Evolutionary conservation across 2,888 invertebrate species (phyloP).

Genomic region (Nomada hirtipes): DNA sequence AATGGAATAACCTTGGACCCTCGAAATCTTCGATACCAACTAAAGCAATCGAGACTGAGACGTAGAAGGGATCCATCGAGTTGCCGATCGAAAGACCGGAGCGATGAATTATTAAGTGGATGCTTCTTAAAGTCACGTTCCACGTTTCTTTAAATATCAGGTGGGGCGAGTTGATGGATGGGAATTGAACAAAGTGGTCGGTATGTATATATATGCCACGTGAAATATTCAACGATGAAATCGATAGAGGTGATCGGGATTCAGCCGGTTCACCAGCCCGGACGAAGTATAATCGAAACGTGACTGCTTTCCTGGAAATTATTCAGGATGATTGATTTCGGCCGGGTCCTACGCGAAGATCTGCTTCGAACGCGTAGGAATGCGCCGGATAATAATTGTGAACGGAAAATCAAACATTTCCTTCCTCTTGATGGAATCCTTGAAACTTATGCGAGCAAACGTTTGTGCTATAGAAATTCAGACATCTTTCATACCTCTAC

Average conservation of each 20-base stretch:
- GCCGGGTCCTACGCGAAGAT: constrained; percentile 24
- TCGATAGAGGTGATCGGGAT: constrained; percentile 37
- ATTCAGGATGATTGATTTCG: constrained; percentile 40
- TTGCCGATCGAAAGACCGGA: background rate
- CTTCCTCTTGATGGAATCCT: background rate
- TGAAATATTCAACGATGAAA: constrained; percentile 55
- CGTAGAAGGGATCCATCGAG: background rate
- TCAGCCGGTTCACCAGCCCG: constrained; percentile 3
- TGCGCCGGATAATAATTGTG: constrained; percentile 1
- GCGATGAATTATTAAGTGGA: constrained; percentile 37
- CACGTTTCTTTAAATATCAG: constrained; percentile 34
- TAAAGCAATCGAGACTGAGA: background rate
- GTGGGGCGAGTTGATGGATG: constrained; percentile 33
- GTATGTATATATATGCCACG: constrained; percentile 5
- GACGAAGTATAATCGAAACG: constrained; percentile 26
- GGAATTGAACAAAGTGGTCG: constrained; percentile 41
- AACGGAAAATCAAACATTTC: constrained; percentile 15
- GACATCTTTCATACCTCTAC: background rate
- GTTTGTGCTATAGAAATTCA: background rate
- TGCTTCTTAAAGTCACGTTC: constrained; percentile 33
- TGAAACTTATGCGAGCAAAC: background rate
- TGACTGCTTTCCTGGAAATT: constrained; percentile 29
- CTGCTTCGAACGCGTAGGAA: background rate
- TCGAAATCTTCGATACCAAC: constrained; percentile 6
- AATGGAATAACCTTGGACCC: background rate